Evolutionary conservation across 2,113 vertebrate genomes (phyloP).

Genomic region (Ardeotis arabs): DNA sequence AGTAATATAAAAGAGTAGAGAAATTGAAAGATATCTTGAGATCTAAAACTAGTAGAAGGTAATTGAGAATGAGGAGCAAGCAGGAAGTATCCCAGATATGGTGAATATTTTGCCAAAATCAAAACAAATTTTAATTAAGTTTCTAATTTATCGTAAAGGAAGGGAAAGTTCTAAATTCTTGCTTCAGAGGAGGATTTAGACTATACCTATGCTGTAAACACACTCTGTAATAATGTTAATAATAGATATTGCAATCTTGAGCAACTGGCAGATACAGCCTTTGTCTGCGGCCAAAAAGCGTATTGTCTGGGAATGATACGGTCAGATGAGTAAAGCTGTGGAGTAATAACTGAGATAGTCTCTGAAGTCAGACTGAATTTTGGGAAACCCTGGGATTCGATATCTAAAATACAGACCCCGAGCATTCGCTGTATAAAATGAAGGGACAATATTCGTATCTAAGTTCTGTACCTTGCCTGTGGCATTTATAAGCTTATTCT

Average conservation of each 20-base stretch:
- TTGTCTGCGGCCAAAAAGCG: background rate
- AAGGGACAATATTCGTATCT: background rate
- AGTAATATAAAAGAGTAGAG: background rate
- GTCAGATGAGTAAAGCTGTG: background rate
- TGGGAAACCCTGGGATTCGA: background rate
- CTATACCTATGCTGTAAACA: background rate
- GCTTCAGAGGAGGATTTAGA: background rate
- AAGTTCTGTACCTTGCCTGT: background rate
- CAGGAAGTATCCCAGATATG: slow-evolving; percentile 10
- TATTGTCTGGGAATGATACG: background rate
- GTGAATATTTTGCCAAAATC: slow-evolving; percentile 4
- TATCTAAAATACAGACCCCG: background rate
- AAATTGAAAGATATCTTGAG: background rate
- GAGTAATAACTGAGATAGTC: background rate
- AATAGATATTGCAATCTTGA: background rate
- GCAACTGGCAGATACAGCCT: background rate
- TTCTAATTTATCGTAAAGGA: background rate
- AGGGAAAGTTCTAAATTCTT: background rate
- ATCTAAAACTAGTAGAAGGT: background rate
- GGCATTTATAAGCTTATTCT: slow-evolving; percentile 34
- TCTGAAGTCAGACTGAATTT: slow-evolving; percentile 1
- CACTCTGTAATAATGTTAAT: background rate
- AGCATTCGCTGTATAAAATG: background rate
- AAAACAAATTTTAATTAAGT: slow-evolving; percentile 12
- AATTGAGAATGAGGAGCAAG: background rate